Conservation (phyloP, 2,797 vertebrate species). For the Sibirionetta formosa region DNA sequence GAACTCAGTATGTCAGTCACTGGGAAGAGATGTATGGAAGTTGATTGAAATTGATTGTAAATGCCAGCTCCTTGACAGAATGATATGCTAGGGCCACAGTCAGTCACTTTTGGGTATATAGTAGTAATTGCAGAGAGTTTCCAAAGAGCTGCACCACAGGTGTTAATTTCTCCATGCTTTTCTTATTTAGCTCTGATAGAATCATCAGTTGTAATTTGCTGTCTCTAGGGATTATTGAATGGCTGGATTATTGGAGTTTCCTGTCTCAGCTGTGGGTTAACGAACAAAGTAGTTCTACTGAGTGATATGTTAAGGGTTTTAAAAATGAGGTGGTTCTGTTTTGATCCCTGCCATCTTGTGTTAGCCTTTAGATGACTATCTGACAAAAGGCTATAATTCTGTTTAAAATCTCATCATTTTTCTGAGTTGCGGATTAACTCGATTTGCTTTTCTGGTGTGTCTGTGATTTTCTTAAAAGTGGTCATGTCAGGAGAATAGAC, state of each 20-base stretch:
- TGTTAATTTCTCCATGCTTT: slow-evolving; percentile 61
- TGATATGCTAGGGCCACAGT: slow-evolving; percentile 41
- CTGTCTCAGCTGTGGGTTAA: slow-evolving; percentile 44
- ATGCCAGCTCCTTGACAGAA: slow-evolving; percentile 61
- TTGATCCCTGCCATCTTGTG: slow-evolving; percentile 31
- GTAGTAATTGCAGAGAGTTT: slow-evolving; percentile 47
- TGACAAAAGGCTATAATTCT: slow-evolving; percentile 32
- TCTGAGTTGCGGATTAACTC: not conserved
- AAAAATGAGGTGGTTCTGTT: slow-evolving; percentile 27
- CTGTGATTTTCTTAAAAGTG: not conserved
- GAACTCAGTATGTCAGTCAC: slow-evolving; percentile 46
- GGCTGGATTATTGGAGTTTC: slow-evolving; percentile 45
- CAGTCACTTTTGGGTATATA: slow-evolving; percentile 29
- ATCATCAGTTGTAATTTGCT: slow-evolving; percentile 65
- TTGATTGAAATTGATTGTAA: slow-evolving; percentile 76
- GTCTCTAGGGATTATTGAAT: slow-evolving; percentile 55
- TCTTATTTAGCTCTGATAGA: slow-evolving; percentile 61
- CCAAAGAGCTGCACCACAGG: slow-evolving; percentile 30
- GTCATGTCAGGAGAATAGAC: not conserved
- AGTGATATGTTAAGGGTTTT: slow-evolving; percentile 14
- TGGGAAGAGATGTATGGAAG: slow-evolving; percentile 23
- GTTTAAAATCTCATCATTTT: not conserved
- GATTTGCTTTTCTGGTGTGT: not conserved
- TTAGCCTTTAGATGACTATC: slow-evolving; percentile 21
- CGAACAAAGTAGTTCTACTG: not conserved